A percentile compares a stretch with the other conserved stretches of the same genome.
Conservation (phyloP, 92 coral and sea anemone genomes). For the Anthopleura xanthogrammica region DNA sequence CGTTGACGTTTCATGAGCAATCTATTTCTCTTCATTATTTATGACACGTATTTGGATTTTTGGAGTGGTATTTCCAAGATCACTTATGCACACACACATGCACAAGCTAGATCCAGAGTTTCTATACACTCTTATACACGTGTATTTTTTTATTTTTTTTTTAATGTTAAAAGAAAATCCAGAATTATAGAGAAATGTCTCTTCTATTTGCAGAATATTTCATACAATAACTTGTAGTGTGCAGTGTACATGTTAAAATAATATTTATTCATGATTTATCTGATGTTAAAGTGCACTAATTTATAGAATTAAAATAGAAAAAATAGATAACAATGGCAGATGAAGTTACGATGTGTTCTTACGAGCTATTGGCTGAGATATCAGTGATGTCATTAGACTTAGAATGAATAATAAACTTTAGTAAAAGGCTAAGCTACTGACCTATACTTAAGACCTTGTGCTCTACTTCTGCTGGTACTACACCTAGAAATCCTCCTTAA, state of each 20-base stretch:
- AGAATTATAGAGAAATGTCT: too few species aligned
- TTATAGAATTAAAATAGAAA: not conserved
- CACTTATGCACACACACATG: too few species aligned
- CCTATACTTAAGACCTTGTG: not conserved
- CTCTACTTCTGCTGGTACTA: not conserved
- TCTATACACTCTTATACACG: too few species aligned
- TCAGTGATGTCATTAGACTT: not conserved
- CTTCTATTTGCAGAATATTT: too few species aligned
- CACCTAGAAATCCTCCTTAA: not conserved
- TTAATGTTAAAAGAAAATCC: too few species aligned
- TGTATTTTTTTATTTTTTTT: too few species aligned
- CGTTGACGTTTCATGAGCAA: too few species aligned
- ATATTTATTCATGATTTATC: not conserved
- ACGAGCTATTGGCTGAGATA: not conserved
- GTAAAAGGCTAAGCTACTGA: not conserved
- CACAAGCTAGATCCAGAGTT: too few species aligned
- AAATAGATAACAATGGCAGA: slow-evolving; percentile 1
- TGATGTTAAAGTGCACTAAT: not conserved
- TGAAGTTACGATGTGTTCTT: not conserved
- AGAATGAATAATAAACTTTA: not conserved
- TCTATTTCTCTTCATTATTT: too few species aligned
- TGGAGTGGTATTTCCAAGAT: too few species aligned
- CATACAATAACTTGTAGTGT: too few species aligned
- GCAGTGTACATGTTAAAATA: not conserved
- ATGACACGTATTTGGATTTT: too few species aligned